A percentile compares a stretch with the other conserved stretches of the same genome.
These are phyloP conservation scores for Paedocypris sp. DNA, from an alignment of 2,113 vertebrate genomes.

Conservation along the genomic window DNA sequence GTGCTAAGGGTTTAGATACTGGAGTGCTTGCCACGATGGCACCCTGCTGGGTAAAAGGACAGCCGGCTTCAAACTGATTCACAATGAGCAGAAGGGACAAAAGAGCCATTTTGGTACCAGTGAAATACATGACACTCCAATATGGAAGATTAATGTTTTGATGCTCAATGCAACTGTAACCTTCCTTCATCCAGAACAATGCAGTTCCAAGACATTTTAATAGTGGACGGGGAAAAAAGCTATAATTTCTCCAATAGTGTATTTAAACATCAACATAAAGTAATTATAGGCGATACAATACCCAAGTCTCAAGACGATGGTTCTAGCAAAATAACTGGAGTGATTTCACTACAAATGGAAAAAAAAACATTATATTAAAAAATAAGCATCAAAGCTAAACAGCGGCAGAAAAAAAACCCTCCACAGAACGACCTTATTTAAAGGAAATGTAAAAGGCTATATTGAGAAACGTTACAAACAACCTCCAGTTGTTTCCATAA, in stretches of 20 bases:
- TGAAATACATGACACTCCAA: constrained; percentile 6
- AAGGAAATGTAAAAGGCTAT: too few species aligned
- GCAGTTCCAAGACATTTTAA: not conserved
- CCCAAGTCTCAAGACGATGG: too few species aligned
- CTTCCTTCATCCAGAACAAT: not conserved
- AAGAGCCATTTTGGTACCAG: constrained; percentile 9
- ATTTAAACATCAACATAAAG: too few species aligned
- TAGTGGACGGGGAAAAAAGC: not conserved
- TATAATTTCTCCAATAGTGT: not conserved
- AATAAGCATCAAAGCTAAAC: too few species aligned
- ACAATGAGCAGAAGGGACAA: constrained; percentile 5
- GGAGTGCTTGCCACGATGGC: not conserved
- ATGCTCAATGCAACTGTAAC: not conserved
- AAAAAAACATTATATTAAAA: too few species aligned
- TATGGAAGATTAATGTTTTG: constrained; percentile 14
- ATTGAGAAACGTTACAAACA: too few species aligned
- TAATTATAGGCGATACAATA: too few species aligned
- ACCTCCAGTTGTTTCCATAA: too few species aligned
- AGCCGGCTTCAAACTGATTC: not conserved
- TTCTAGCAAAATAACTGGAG: too few species aligned
- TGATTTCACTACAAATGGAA: too few species aligned
- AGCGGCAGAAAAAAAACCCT: too few species aligned
- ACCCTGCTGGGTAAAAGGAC: constrained; percentile 14
- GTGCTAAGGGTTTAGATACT: not conserved
- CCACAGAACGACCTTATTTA: too few species aligned